phyloP scores from a whole-genome alignment of 92 coral and sea anemone genomes.

The Porites divaricata region DNA sequence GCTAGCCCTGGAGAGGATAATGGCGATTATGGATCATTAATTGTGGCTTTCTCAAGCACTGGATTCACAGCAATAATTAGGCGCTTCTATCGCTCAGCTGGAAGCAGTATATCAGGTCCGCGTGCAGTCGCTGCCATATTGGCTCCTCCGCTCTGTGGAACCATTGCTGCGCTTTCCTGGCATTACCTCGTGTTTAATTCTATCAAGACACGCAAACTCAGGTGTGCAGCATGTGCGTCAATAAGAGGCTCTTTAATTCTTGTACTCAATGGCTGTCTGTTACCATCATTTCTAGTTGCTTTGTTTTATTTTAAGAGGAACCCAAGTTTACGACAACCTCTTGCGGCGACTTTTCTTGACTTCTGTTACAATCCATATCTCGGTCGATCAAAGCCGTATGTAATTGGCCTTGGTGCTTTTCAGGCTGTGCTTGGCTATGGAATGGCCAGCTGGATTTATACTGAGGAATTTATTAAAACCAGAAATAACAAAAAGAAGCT shows the following conservation, averaged over 20 bases:
- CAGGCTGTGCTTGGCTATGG: conserved; percentile 79
- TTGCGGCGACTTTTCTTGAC: conserved; percentile 44
- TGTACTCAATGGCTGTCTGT: conserved; percentile 67
- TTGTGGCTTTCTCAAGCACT: conserved; percentile 14
- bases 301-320: conserved; percentile 50
- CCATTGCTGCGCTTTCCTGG: conserved; percentile 68
- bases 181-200: conserved; percentile 58
- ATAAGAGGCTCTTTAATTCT: conserved; percentile 69
- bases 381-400: conserved; percentile 52
- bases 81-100: conserved; percentile 23
- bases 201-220: conserved; percentile 47
- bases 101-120: not conserved
- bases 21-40: not conserved
- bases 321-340: conserved; percentile 20
- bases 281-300: conserved; percentile 67
- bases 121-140: conserved; percentile 54
- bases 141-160: conserved; percentile 68
- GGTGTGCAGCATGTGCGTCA: conserved; percentile 78
- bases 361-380: conserved; percentile 68
- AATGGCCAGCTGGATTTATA: conserved; percentile 73
- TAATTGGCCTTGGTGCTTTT: conserved; percentile 62
- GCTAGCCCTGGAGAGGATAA: not conserved
- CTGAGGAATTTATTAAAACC: conserved; percentile 48
- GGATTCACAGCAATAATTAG: conserved; percentile 31
- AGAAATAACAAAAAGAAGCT: not conserved